These are phyloP conservation scores for Stichodactyla helianthus DNA, from an alignment of 64 coral and sea anemone species.

Conservation along the genomic window DNA sequence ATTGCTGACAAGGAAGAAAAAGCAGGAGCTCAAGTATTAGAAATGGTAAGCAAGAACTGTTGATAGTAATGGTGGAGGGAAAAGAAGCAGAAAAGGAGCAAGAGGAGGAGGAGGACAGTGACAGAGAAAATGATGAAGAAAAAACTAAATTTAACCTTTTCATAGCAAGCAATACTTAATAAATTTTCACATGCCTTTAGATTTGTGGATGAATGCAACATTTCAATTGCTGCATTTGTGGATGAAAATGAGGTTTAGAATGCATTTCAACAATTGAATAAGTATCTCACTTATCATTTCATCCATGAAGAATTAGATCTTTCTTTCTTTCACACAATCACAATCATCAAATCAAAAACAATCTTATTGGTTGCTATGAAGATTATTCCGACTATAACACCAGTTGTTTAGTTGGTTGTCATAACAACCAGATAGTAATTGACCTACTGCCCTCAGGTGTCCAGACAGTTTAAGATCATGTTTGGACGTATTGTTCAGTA, in stretches of 20 bases:
- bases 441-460: slow-evolving; percentile 73
- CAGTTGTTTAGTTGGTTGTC: slow-evolving; percentile 50
- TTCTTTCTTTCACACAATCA: no score
- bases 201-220: no score
- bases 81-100: no score
- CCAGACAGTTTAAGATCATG: slow-evolving; percentile 48
- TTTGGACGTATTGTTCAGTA: slow-evolving; percentile 72
- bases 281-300: no score
- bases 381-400: slow-evolving; percentile 23
- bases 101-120: neutral
- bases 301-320: no score
- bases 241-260: neutral
- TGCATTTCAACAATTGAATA: no score
- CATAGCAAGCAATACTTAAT: no score
- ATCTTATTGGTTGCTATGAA: slow-evolving; percentile 7
- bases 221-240: neutral
- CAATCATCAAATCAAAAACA: neutral
- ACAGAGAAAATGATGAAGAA: neutral
- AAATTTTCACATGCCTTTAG: no score
- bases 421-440: slow-evolving; percentile 61
- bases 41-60: slow-evolving; percentile 67
- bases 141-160: no score
- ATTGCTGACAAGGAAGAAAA: slow-evolving; percentile 85
- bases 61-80: neutral
- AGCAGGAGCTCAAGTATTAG: slow-evolving; percentile 88